Evolutionary conservation across 2,888 invertebrate species (phyloP), one percentile per base, ranked within the genome.

Genomic region (Dugesia japonica): DNA sequence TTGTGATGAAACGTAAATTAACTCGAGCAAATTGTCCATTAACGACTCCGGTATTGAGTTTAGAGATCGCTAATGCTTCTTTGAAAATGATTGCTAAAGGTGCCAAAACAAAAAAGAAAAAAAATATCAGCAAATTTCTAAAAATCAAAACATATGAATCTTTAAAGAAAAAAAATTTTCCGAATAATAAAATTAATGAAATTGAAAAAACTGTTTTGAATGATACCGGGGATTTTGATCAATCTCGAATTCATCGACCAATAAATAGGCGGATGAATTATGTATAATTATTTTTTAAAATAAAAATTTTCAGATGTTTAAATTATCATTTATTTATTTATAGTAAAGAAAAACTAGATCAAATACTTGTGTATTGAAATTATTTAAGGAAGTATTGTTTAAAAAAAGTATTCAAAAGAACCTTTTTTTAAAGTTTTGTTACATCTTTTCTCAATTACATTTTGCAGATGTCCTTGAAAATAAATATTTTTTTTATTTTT

Each of bases 51-150:
- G 56, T 56, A n/a, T 56, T 56, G 23, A 56, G 56, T 56, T 56
- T 56, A n/a, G 56, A 56, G 17, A 56, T 56, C 17, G 56, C 56
- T 23, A 56, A 56, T 56, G 56, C 56, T 56, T 56, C 56, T n/a
- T n/a, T 56, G 17, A 56, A 56, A 56, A 56, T 56, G 56, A 56
- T 56, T 56, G 56, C 56, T 7, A 56, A 56, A 56, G 56, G 56
- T 56, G 56, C 56, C 23, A 56, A 56, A 56, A 56, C 56, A 56
- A 56, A 56, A n/a, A 56, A 56, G n/a, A 56, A n/a, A n/a, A 56
- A 56, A 23, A 56, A 56, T 56, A 56, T 56, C 17, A n/a, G 56
- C 23, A 56, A 56, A 56, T 56, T 56, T 56, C 17, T 56, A n/a
- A 56, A 56, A 56, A n/a, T 56, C 1, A 56, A 56, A 56, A 20